Evolutionary conservation across 2,888 invertebrate genomes (phyloP), one percentile per base, ranked within the genome.

Genomic region (Phyllotreta striolata): DNA sequence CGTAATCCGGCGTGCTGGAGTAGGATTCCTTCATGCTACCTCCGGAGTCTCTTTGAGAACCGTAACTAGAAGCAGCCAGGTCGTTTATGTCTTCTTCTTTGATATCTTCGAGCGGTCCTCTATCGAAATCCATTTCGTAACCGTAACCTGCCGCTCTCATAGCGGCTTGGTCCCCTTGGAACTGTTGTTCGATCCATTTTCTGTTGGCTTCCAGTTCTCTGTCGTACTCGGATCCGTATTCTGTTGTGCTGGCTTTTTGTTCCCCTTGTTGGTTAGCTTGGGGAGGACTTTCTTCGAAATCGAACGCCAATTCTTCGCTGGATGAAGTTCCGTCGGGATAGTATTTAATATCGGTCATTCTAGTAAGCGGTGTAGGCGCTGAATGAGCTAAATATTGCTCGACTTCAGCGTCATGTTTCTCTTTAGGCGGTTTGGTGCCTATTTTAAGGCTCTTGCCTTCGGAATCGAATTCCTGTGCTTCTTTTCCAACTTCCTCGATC

Each of bases 1-100:
- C 95, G 72, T 92, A 95, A 76, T 96, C 96, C 0, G 96, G 96
- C 0, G 96, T 92, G 74, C 95, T 96, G 6, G 95, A 94, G 66
- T 91, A 90, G 0, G 95, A 95, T 75, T 95, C 95, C 74, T 93
- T 91, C 75, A 93, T 89, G 73, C 92, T 92, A 39, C 93, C 93
- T 54, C 93, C 89, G 0, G 90, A 91, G 75, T 90, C 90, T 70
- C 90, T 90, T 74, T 91, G 91, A 24, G 91, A 91, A 55, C 90
- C 90, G 55, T 91, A 83, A 74, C 91, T 91, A 35, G 88, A 91
- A 65, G 86, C 84, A 10, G 86, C 85, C 76, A 93, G 91, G 76
- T 93, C 93, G 55, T 93, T 92, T 76, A 91, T 87, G 82, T 96
- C 96, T 81, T 96, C 95, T 80, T 95, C 94, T 82, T 95, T 94